Evolutionary conservation across 2,797 vertebrate genomes (phyloP), one percentile per base, ranked within the genome.

Genomic region (Agapornis canus): DNA sequence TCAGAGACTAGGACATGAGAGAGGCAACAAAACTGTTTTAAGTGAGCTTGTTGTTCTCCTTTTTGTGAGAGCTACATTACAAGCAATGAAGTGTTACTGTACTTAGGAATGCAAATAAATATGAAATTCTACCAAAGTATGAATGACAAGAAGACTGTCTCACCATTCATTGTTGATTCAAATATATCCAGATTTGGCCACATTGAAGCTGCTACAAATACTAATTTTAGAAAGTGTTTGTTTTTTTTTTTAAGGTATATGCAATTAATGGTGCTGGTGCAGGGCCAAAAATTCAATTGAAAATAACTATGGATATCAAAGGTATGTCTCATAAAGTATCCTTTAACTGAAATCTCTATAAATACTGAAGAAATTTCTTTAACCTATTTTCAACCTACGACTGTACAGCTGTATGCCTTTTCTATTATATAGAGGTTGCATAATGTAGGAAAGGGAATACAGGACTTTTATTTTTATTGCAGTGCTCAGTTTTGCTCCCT

Each of bases 231-330:
- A 5, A 75, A 78, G 6, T 57, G 9, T 89, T 80, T 89, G 8
- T 1, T 35, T 57, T 3, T 35, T 57, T 3, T 91, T 97, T 98
- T 82, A 92, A 99, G 99, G 98, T 99, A 86, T 99, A 99, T 94
- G 99, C 99, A 31, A 98, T 98, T 90, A 99, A 99, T 45, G 97
- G 98, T 51, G 99, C 99, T 52, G 99, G 99, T 32, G 97, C 97
- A 71, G 99, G 99, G 8, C 99, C 98, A 86, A 99, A 99, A 91
- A 98, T 98, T 77, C 98, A 98, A 79, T 97, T 99, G 95, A 98
- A 97, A 95, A 98, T 99, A 97, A 99, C 98, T 20, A 99, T 99
- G 96, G 99, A 98, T 94, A 99, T 99, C 92, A 99, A 98, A 99
- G 99, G 99, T 99, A 98, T 71, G 83, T 78, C 56, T 49, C 57